phyloP scores from a whole-genome alignment of 2,888 invertebrate genomes.

The Hymenopus coronatus region DNA sequence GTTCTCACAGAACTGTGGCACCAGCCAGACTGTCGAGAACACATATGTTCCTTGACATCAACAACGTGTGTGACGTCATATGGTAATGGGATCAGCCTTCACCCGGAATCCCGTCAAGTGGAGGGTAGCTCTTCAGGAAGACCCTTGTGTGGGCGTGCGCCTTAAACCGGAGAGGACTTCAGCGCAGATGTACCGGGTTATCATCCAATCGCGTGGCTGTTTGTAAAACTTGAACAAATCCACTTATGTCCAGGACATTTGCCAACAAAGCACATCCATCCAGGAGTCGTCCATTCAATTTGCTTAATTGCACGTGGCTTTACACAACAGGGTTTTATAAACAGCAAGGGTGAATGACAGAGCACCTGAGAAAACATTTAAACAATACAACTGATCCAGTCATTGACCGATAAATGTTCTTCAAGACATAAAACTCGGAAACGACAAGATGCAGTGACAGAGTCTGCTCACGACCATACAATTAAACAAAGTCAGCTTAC shows the following conservation, averaged over 20 bases:
- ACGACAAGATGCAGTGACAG: too few species aligned
- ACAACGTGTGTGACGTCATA: background rate
- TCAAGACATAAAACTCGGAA: too few species aligned
- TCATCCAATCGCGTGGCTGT: background rate
- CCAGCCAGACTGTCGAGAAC: background rate
- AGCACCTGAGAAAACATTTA: too few species aligned
- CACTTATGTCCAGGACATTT: background rate
- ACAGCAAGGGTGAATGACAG: background rate
- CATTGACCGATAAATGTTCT: too few species aligned
- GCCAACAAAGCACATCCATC: background rate
- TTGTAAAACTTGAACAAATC: background rate
- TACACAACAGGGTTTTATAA: background rate
- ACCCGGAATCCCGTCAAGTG: background rate
- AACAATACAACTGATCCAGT: too few species aligned
- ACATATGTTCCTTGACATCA: background rate
- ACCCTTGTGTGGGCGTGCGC: background rate
- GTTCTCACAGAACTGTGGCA: background rate
- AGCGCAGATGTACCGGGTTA: background rate
- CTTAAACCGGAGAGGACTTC: background rate
- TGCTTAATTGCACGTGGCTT: background rate
- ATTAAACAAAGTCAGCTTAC: too few species aligned
- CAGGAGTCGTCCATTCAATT: background rate
- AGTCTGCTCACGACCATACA: too few species aligned
- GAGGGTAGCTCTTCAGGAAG: background rate
- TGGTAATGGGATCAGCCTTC: background rate